Conservation (phyloP, 2,113 vertebrate species). For the Ctenodactylus gundi region DNA sequence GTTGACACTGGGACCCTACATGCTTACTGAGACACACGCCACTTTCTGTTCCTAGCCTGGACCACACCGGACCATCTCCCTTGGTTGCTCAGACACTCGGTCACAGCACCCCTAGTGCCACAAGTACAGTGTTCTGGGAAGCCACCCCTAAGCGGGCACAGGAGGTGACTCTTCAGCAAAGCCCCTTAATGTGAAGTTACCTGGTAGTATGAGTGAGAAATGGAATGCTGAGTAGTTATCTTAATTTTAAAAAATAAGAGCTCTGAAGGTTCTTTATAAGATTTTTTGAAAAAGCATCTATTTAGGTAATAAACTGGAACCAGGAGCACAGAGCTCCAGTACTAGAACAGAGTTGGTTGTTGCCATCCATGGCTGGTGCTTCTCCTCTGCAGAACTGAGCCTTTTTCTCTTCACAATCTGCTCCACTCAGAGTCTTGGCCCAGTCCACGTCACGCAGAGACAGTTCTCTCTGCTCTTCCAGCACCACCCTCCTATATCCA, state of each 20-base stretch:
- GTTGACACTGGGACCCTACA: neutral
- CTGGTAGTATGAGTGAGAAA: neutral
- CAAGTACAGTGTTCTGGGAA: neutral
- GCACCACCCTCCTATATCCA: fast-evolving
- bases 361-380: too few species aligned
- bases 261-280: neutral
- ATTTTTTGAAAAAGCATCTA: neutral
- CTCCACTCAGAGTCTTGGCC: neutral
- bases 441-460: neutral
- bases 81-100: neutral
- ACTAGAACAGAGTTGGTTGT: too few species aligned
- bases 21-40: neutral
- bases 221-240: neutral
- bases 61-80: neutral
- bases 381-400: neutral
- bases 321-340: fast-evolving
- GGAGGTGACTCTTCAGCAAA: neutral
- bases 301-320: neutral
- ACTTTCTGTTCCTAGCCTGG: neutral
- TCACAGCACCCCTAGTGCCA: neutral
- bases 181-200: neutral
- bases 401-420: neutral
- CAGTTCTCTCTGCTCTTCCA: neutral
- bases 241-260: neutral
- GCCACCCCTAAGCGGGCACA: neutral